phyloP scores from a whole-genome alignment of 2,113 vertebrate species.

The Beaufortia kweichowensis region DNA sequence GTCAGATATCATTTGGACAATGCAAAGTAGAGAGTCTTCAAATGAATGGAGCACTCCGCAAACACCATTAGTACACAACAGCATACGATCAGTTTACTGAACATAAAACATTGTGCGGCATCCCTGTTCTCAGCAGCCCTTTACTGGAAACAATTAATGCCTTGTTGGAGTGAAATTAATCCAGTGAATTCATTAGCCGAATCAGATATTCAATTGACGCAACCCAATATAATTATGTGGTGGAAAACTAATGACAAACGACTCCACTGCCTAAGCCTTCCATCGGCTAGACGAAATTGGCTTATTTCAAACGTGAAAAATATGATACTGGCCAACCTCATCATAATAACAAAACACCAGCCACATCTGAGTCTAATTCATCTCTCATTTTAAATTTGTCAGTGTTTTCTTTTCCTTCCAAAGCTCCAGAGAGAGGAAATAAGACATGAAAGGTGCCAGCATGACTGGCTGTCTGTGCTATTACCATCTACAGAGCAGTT shows the following conservation, averaged over 20 bases:
- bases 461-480: constrained; percentile 39
- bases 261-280: constrained; percentile 51
- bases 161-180: constrained; percentile 89
- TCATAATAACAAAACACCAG: constrained; percentile 54
- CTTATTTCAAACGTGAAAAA: constrained; percentile 58
- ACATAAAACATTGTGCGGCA: constrained; percentile 68
- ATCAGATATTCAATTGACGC: constrained; percentile 84
- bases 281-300: constrained; percentile 38
- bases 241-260: constrained; percentile 73
- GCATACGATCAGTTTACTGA: constrained; percentile 85
- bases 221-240: constrained; percentile 79
- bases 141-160: constrained; percentile 86
- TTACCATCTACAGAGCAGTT: constrained; percentile 44
- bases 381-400: constrained; percentile 57
- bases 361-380: constrained; percentile 54
- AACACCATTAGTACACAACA: constrained; percentile 76
- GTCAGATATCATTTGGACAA: constrained; percentile 83
- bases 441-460: constrained; percentile 53
- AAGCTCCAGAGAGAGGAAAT: constrained; percentile 46
- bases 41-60: constrained; percentile 84
- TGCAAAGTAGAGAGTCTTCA: constrained; percentile 73
- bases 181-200: constrained; percentile 86
- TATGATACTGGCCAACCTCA: constrained; percentile 55
- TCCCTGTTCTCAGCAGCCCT: constrained; percentile 67
- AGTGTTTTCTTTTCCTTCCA: constrained; percentile 48